Conservation (phyloP, 2,888 invertebrate species). For the Lithophane ornitopus region DNA sequence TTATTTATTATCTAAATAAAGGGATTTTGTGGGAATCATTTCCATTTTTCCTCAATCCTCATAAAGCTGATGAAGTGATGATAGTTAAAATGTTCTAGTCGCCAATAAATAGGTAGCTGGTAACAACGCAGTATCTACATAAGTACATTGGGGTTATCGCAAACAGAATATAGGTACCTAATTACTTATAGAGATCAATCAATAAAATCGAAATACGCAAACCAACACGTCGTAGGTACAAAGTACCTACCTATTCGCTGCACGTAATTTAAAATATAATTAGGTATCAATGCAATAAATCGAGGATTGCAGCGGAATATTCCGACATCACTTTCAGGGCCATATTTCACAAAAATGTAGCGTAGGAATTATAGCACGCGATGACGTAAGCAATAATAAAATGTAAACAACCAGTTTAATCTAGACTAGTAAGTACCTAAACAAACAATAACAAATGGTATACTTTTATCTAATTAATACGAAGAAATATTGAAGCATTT, state of each 20-base stretch:
- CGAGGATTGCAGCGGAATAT: constrained; percentile 46
- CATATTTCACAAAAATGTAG: constrained; percentile 44
- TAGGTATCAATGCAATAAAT: constrained; percentile 49
- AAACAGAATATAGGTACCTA: background rate
- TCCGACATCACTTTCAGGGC: constrained; percentile 47
- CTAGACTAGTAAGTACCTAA: constrained; percentile 20
- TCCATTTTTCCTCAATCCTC: too few relatives aligned
- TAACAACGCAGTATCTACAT: too few relatives aligned
- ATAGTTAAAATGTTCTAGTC: too few relatives aligned
- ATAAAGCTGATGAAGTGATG: too few relatives aligned
- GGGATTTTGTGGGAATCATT: too few relatives aligned
- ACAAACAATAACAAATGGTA: constrained; percentile 34
- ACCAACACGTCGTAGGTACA: background rate
- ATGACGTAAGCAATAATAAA: constrained; percentile 47
- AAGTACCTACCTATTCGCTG: constrained; percentile 13
- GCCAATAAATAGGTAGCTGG: too few relatives aligned
- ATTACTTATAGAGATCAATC: constrained; percentile 8
- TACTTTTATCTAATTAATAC: constrained; percentile 1
- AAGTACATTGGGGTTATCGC: constrained; percentile 25
- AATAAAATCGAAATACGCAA: constrained; percentile 27
- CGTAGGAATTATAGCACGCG: constrained; percentile 3
- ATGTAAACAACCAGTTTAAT: constrained; percentile 44
- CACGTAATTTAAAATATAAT: constrained; percentile 16
- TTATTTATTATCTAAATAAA: too few relatives aligned
- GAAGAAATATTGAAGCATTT: constrained; percentile 7